phyloP scores from a whole-genome alignment of 2,113 vertebrate species.

The Prochilodus magdalenae region DNA sequence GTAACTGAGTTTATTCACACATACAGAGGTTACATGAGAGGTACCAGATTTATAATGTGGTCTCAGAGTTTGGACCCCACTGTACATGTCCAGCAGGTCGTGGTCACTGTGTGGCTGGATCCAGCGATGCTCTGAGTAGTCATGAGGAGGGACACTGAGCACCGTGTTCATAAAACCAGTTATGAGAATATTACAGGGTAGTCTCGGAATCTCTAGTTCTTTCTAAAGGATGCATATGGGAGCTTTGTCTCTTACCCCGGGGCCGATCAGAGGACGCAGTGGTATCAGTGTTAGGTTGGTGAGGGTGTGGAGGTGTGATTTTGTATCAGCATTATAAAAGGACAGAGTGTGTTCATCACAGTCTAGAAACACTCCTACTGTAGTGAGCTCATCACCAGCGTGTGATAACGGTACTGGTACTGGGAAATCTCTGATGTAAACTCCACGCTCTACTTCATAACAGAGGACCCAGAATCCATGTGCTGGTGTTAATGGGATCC shows the following conservation, averaged over 20 bases:
- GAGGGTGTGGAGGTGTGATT: slow-evolving; percentile 3
- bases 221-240: too few relatives aligned
- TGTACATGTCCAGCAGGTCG: too few relatives aligned
- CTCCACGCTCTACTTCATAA: background rate
- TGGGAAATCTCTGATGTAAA: background rate
- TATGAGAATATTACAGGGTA: too few relatives aligned
- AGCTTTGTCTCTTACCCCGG: background rate
- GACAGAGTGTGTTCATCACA: background rate
- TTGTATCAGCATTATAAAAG: background rate
- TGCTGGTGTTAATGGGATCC: background rate
- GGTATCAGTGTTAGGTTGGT: background rate
- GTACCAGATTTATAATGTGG: too few relatives aligned
- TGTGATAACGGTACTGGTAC: background rate
- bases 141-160: too few relatives aligned
- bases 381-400: background rate
- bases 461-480: slow-evolving; percentile 34
- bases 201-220: too few relatives aligned
- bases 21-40: too few relatives aligned
- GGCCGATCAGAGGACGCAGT: slow-evolving; percentile 33
- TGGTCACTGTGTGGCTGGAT: too few relatives aligned
- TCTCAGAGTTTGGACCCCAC: too few relatives aligned
- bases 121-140: too few relatives aligned
- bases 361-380: slow-evolving; percentile 12
- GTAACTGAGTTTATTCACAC: too few relatives aligned
- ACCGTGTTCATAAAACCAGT: too few relatives aligned